phyloP scores from a whole-genome alignment of 2,888 invertebrate genomes.

The Philopedon plagiatum region DNA sequence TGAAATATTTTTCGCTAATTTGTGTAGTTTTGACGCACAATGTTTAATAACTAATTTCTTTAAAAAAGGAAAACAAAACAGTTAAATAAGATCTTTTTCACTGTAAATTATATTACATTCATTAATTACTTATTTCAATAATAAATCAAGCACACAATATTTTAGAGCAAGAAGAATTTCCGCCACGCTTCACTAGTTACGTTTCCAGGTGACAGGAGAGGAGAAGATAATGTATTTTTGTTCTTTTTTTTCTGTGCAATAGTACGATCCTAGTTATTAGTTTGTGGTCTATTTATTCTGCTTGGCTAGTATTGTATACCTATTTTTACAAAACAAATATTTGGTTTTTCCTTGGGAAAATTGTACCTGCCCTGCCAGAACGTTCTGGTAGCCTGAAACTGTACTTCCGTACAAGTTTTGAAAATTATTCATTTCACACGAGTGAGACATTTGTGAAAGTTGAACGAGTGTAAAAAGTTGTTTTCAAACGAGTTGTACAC shows the following conservation, averaged over 20 bases:
- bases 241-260: not conserved
- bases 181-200: not conserved
- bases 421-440: no score
- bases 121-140: slow-evolving; percentile 6
- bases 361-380: no score
- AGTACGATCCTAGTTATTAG: not conserved
- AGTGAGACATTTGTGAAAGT: no score
- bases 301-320: not conserved
- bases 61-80: no score
- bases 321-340: not conserved
- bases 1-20: no score
- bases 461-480: no score
- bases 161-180: slow-evolving; percentile 1
- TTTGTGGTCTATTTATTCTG: not conserved
- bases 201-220: slow-evolving; percentile 1
- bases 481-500: no score
- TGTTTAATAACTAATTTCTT: no score
- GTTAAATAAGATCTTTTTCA: not conserved
- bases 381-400: no score
- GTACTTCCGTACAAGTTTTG: no score
- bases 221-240: not conserved
- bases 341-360: no score
- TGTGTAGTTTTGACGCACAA: no score
- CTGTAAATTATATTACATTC: not conserved
- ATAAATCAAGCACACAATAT: not conserved